Base-by-base conservation (phyloP, 1,140 invertebrate genomes). In the Pseudomyrmex flavicornis region DNA sequence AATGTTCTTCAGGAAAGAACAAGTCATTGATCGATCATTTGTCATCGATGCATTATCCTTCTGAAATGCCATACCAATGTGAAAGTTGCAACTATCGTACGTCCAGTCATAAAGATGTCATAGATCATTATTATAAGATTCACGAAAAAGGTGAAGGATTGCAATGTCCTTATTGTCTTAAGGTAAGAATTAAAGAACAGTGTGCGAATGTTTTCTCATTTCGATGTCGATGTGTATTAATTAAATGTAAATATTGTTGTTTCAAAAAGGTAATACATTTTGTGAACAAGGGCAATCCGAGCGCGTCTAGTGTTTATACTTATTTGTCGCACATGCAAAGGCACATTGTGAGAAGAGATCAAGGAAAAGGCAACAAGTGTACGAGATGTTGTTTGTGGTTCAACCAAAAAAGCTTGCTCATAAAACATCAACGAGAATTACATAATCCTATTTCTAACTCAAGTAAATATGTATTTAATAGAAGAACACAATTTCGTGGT, bases 21-120 rank as follows among this genome's bases (percentile, higher is more conserved):
- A 88, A 85, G 85, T 94, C 96, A 9, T 94, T 98, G 9, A 96
- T 97, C 1, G 95, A 96, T 85, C 97, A 98, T 92, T 95, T 98
- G 95, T 96, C 97, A 80, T 96, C 96, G 79, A 96, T 95, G 83
- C 97, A 98, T 93, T 95, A 95, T 80, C 96, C 96, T 26, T 95
- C 96, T 4, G 97, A 98, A 92, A 95, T 98, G 93, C 97, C 97
- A 0, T 98, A 98, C 92, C 94, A 94, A 54, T 98, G 97, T 91
- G 96, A 96, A 35, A 95, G 95, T 44, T 98, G 97, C 89, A 93
- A 95, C 65, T 97, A 97, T 92, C 95, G 96, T 56, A 96, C 96
- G 15, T 98, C 97, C 9, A 96, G 96, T 77, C 97, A 97, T 91
- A 96, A 96, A 82, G 95, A 96, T 84, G 94, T 96, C 22, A 95